Evolutionary conservation across 2,888 invertebrate species (phyloP), one percentile per base, ranked within the genome.

Genomic region (Agapostemon virescens): DNA sequence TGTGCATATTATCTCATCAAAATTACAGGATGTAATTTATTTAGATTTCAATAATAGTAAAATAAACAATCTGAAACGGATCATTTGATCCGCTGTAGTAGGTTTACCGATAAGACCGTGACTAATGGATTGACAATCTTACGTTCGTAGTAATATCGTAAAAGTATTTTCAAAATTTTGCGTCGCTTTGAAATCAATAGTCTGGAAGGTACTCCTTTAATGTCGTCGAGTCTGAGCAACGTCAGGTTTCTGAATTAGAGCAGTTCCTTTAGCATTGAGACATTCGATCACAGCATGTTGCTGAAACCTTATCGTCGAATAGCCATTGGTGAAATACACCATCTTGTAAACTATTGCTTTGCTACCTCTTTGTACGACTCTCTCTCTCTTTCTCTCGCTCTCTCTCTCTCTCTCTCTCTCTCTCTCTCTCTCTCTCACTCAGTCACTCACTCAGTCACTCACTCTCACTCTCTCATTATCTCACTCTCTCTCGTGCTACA

Each of bases 241-340:
- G 9, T 23, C 9, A 23, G 23, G 52, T 23, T n/a, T 52, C 23
- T 23, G 9, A 23, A 13, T 52, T 52, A 52, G n/a, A n/a, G 23
- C n/a, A 52, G 23, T 52, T 11, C 52, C 52, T 52, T 52, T 52
- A 23, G 52, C n/a, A 52, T 9, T 52, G 52, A 45, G 45, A 23
- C 23, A 52, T 52, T 52, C 52, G 52, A 52, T 49, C n/a, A 49
- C n/a, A n/a, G n/a, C 49, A n/a, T 7, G 52, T 52, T 52, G 52
- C 52, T 52, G 9, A 52, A 52, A 52, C 23, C 23, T 9, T 11
- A 52, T 23, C 9, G 23, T 9, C n/a, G 52, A 52, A 23, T 52
- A 23, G 2, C 23, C 52, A 11, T 23, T n/a, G 11, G 13, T 23
- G 52, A 23, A 49, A 52, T 23, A 23, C 11, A 3, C n/a, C 3